Conservation (phyloP, 2,113 vertebrate species). For the Tylochromis polylepis region DNA sequence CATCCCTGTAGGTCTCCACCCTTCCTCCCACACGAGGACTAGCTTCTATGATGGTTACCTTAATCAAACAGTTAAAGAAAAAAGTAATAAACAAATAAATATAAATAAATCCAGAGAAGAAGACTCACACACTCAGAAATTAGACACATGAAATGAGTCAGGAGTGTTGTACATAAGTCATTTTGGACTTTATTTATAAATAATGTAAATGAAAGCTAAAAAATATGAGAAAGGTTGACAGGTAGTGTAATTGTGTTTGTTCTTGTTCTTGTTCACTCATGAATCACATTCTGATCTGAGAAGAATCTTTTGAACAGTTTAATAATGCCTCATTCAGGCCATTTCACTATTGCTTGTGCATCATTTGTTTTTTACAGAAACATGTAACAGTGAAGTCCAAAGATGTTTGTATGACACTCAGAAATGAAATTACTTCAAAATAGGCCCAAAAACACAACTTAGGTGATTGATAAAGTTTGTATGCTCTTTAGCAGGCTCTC, state of each 20-base stretch:
- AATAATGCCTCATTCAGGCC: rapidly evolving
- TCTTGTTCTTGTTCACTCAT: rapidly evolving
- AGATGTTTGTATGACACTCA: rapidly evolving
- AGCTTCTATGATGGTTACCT: slow-evolving; percentile 43
- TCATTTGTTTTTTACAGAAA: background rate
- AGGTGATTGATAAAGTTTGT: rapidly evolving
- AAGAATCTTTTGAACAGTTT: background rate
- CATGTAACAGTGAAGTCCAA: background rate
- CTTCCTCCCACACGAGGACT: slow-evolving; percentile 40
- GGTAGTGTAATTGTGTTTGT: background rate
- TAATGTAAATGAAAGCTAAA: rapidly evolving
- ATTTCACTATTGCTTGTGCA: background rate
- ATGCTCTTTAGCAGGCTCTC: background rate
- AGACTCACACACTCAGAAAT: too few species aligned
- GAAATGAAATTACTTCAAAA: background rate
- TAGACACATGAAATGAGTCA: background rate
- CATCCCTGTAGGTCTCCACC: slow-evolving; percentile 36
- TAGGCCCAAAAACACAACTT: rapidly evolving
- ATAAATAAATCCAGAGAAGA: too few species aligned
- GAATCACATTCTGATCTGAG: background rate
- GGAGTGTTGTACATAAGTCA: background rate
- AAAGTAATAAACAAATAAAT: background rate
- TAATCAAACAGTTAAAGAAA: background rate
- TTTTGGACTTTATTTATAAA: background rate
- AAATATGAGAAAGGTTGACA: background rate